These are phyloP conservation scores for Vulpes ferrilata DNA, from an alignment of 2,113 vertebrate genomes.

Conservation along the genomic window DNA sequence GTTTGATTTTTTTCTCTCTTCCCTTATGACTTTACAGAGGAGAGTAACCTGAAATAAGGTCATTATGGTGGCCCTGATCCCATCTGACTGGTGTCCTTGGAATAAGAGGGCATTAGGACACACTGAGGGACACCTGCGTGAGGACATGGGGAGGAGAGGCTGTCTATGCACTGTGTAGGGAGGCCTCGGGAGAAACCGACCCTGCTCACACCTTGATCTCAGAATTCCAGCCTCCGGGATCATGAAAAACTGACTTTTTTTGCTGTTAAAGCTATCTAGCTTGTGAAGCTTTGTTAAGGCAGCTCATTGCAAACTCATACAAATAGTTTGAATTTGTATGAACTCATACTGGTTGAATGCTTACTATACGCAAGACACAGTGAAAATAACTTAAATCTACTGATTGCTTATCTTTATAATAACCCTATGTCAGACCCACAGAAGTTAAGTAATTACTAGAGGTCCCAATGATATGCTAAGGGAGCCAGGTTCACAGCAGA, in stretches of 20 bases:
- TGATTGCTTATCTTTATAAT: rapidly evolving
- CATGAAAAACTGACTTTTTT: rapidly evolving
- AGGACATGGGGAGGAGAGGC: not conserved
- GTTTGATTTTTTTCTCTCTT: too few species aligned
- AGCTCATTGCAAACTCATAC: not conserved
- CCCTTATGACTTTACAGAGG: not conserved
- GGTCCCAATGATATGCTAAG: not conserved
- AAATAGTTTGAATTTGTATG: too few species aligned
- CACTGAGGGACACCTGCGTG: rapidly evolving
- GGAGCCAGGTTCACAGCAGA: not conserved
- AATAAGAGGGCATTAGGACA: not conserved
- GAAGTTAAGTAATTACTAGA: too few species aligned
- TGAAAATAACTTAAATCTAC: rapidly evolving
- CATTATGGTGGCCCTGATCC: rapidly evolving
- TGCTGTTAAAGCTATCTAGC: not conserved
- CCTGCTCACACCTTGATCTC: not conserved
- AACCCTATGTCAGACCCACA: not conserved
- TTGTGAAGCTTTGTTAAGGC: rapidly evolving
- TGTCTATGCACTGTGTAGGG: not conserved
- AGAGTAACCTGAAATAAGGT: too few species aligned
- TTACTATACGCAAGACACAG: rapidly evolving
- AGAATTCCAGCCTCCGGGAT: not conserved
- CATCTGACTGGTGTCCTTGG: not conserved
- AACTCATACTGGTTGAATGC: too few species aligned
- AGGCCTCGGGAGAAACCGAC: not conserved